Conservation (phyloP, 2,113 vertebrate genomes). For the Laticauda laticaudata region DNA sequence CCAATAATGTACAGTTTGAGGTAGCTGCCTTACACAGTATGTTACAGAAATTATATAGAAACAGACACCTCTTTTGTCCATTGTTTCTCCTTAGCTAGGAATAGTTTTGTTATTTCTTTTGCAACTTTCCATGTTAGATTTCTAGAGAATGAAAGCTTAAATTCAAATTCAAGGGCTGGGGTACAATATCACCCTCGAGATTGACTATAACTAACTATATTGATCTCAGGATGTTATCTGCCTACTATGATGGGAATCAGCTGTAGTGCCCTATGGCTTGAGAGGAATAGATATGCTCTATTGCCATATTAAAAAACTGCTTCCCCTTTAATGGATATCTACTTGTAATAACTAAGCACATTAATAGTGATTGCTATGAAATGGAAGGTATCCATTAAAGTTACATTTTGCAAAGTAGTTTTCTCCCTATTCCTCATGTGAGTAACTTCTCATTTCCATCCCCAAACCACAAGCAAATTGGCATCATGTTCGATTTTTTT, state of each 20-base stretch:
- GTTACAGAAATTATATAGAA: not conserved
- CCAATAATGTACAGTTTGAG: not conserved
- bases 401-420: not conserved
- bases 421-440: not conserved
- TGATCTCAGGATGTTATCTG: not conserved
- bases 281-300: not conserved
- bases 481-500: constrained; percentile 1
- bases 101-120: not conserved
- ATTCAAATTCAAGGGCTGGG: not conserved
- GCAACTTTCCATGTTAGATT: not conserved
- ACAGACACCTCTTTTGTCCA: not conserved
- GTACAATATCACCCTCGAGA: not conserved
- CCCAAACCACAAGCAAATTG: constrained; percentile 24
- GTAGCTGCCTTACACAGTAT: not conserved
- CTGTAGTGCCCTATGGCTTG: not conserved
- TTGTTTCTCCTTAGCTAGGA: not conserved
- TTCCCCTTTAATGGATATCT: not conserved
- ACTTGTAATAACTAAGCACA: not conserved
- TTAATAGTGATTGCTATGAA: not conserved
- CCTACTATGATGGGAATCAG: not conserved
- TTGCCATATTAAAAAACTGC: not conserved
- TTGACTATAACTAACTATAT: not conserved
- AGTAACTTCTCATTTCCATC: not conserved
- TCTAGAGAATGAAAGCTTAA: not conserved
- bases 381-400: not conserved